A percentile compares a stretch with the other conserved stretches of the same genome.
These are phyloP conservation scores for Stomorhina lunata DNA, from an alignment of 2,888 invertebrate species.

Conservation along the genomic window DNA sequence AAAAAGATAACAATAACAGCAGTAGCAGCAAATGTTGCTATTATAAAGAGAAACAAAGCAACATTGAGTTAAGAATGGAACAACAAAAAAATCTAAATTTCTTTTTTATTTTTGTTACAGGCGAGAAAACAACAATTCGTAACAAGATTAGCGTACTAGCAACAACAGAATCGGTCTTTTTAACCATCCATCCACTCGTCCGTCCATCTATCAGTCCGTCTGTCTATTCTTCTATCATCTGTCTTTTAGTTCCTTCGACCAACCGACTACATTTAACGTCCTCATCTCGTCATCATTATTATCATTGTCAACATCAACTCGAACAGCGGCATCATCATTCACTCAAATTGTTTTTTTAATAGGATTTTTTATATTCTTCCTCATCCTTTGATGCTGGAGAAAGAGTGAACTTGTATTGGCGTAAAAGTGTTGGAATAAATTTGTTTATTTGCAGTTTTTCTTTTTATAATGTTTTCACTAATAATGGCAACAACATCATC, in stretches of 20 bases:
- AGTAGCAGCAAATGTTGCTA: conserved; percentile 6
- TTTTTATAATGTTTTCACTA: not conserved
- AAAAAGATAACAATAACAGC: conserved; percentile 36
- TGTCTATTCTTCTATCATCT: not conserved
- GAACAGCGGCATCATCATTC: conserved; percentile 8
- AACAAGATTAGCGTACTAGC: conserved; percentile 62
- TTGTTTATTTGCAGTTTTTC: conserved; percentile 2
- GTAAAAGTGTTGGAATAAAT: not conserved
- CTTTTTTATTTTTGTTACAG: conserved; percentile 25
- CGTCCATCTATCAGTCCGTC: not conserved
- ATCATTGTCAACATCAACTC: not conserved
- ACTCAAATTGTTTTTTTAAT: not conserved
- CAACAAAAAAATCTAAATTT: not conserved
- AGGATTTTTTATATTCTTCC: not conserved
- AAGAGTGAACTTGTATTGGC: not conserved
- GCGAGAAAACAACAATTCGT: conserved; percentile 50
- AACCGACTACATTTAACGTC: not conserved
- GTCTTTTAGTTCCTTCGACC: not conserved
- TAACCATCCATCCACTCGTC: not conserved
- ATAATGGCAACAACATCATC: not conserved
- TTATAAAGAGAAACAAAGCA: conserved; percentile 8
- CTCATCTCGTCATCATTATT: not conserved
- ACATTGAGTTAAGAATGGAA: not conserved
- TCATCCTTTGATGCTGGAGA: not conserved
- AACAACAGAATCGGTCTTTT: not conserved